Base-by-base conservation (phyloP, 2,888 invertebrate genomes). In the Odontomyia ornata region DNA sequence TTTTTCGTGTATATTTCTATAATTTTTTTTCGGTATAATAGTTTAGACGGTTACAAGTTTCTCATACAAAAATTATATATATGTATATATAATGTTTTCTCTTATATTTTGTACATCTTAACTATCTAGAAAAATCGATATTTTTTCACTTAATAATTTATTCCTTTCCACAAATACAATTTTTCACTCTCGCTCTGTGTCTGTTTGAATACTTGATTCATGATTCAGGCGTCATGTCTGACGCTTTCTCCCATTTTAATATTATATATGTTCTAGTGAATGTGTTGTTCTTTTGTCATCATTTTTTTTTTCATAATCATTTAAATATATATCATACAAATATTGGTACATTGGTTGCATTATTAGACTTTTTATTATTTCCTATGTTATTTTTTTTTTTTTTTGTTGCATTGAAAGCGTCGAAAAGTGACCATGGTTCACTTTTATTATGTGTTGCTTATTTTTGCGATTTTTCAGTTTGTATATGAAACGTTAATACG, bases 41-140 rank as follows among this genome's bases (percentile, higher is more conserved):
- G 46, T 52, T 72, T 56, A 72, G 72, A 72, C 72, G 72, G 72
- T 56, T 72, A 72, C 56, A 72, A 72, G 57, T 52, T 72, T 52
- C 56, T 46, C 72, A 72, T 72, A 72, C 72, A 72, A 72, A 72
- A 72, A 72, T 72, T 72, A 72, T 72, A 72, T 72, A 72, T 69
- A 43, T 67, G 23, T 67, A 67, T 67, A 67, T 67, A 67, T 43
- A 18, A 67, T 67, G 46, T 47, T 69, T 69, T 69, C 47, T 69
- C 27, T 46, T 69, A 69, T 47, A 56, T 25, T 69, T 72, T 72
- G 47, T 72, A 72, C 72, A 72, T 72, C 72, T 72, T 72, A 72
- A 56, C 72, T 72, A 72, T 27, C 72, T 72, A 72, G 46, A 69
- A 47, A 67, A 67, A 72, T 56, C 72, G 72, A 72, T 72, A 72